These are phyloP conservation scores for Battus philenor DNA, from an alignment of 1,140 invertebrate genomes.

Conservation along the genomic window DNA sequence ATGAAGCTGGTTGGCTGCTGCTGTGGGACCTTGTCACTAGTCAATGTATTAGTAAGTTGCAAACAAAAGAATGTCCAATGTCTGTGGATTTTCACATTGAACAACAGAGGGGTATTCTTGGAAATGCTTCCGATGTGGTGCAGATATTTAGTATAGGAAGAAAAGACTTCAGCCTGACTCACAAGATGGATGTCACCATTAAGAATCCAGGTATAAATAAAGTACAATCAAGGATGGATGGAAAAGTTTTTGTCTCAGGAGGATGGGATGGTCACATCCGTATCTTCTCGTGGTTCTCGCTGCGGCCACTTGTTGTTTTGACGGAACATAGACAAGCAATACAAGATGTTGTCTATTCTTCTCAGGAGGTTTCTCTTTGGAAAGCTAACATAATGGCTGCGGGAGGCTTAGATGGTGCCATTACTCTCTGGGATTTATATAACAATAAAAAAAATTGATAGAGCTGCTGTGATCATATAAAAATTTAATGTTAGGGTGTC, in stretches of 20 bases:
- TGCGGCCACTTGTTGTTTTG: conserved; percentile 84
- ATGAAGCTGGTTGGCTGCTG: conserved; percentile 81
- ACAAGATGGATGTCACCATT: conserved; percentile 78
- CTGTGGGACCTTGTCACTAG: conserved; percentile 81
- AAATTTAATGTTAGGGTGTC: conserved; percentile 5
- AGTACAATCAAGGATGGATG: conserved; percentile 82
- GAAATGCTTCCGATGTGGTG: conserved; percentile 78
- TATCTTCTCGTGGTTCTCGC: conserved; percentile 86
- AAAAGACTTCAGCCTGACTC: conserved; percentile 76
- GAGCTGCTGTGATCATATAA: not conserved
- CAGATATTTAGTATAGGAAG: conserved; percentile 77
- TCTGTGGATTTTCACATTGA: conserved; percentile 81
- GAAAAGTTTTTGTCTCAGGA: conserved; percentile 84
- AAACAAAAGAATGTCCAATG: conserved; percentile 81
- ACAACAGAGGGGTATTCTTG: conserved; percentile 80
- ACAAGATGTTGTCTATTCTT: conserved; percentile 82
- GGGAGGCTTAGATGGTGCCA: conserved; percentile 81
- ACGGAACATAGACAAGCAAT: conserved; percentile 81
- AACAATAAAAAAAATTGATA: conserved; percentile 57
- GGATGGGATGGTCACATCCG: conserved; percentile 87
- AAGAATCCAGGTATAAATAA: conserved; percentile 84
- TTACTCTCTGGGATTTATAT: conserved; percentile 87
- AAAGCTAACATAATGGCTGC: conserved; percentile 84
- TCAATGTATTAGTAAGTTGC: conserved; percentile 76
- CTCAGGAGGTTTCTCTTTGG: conserved; percentile 78